phyloP scores from a whole-genome alignment of 1,140 invertebrate genomes.

The Conus ventricosus region DNA sequence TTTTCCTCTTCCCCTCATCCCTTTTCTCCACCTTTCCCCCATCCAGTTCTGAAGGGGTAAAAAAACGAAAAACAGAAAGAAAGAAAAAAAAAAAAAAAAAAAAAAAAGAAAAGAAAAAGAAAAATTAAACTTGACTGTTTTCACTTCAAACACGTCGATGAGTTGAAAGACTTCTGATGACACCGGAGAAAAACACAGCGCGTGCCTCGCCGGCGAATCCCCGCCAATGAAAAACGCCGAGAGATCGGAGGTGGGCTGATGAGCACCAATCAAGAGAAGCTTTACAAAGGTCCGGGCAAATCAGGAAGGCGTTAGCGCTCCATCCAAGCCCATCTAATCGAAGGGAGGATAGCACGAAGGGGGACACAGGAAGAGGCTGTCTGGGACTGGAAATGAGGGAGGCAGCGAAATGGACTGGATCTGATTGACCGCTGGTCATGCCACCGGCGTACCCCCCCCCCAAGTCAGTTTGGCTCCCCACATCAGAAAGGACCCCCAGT shows the following conservation, averaged over 20 bases:
- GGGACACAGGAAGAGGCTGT: background rate
- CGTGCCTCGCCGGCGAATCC: constrained; percentile 20
- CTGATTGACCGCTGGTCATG: background rate
- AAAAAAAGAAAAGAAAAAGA: background rate
- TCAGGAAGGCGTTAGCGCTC: constrained; percentile 15
- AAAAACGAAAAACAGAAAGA: background rate
- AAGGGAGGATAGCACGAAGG: background rate
- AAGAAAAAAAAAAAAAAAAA: background rate
- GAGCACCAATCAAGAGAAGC: constrained; percentile 29
- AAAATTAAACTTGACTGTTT: constrained; percentile 25
- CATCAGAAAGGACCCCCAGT: too few species aligned
- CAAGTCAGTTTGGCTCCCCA: too few species aligned
- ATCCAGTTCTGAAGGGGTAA: background rate
- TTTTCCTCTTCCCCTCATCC: background rate
- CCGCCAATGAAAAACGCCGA: constrained; percentile 9
- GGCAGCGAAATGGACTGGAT: background rate
- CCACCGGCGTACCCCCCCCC: background rate
- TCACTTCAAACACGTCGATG: constrained; percentile 5
- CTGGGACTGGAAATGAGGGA: constrained; percentile 16
- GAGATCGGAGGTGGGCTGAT: constrained; percentile 22
- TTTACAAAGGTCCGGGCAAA: constrained; percentile 18
- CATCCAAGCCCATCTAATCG: constrained; percentile 16
- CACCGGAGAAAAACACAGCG: constrained; percentile 25
- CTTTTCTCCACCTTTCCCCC: background rate
- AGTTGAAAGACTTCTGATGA: constrained; percentile 28